Evolutionary conservation across 1,140 invertebrate species (phyloP).

Genomic region (Elymnias hypermnestra): DNA sequence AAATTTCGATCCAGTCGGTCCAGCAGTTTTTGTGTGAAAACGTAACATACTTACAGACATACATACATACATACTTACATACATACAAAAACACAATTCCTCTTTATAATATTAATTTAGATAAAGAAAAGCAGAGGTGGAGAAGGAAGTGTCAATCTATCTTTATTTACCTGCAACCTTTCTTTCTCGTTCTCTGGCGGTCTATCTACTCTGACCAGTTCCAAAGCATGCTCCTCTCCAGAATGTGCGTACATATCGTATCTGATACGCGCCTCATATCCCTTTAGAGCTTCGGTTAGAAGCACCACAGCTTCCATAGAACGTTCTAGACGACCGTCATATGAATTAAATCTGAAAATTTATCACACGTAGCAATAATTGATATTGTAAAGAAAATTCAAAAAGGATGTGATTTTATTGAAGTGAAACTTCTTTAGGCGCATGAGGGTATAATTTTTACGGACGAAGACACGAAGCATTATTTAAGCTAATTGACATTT

Average conservation of each 20-base stretch:
- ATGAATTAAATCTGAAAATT: conserved; percentile 68
- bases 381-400: too few species aligned
- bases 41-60: too few species aligned
- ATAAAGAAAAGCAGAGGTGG: neutral
- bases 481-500: too few species aligned
- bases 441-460: too few species aligned
- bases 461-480: too few species aligned
- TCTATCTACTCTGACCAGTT: conserved; percentile 83
- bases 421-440: too few species aligned
- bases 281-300: conserved; percentile 95
- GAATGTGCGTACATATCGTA: conserved; percentile 97
- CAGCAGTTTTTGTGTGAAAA: too few species aligned
- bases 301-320: conserved; percentile 95
- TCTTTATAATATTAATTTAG: too few species aligned
- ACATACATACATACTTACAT: neutral
- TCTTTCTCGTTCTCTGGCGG: conserved; percentile 93
- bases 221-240: conserved; percentile 88
- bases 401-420: too few species aligned
- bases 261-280: conserved; percentile 91
- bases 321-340: conserved; percentile 93
- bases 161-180: conserved; percentile 77
- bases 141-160: neutral
- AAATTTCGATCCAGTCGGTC: too few species aligned
- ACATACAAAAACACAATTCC: too few species aligned
- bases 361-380: too few species aligned